phyloP scores from a whole-genome alignment of 35 echinoderm and acorn worm species.

The Strongylocentrotus purpuratus region DNA sequence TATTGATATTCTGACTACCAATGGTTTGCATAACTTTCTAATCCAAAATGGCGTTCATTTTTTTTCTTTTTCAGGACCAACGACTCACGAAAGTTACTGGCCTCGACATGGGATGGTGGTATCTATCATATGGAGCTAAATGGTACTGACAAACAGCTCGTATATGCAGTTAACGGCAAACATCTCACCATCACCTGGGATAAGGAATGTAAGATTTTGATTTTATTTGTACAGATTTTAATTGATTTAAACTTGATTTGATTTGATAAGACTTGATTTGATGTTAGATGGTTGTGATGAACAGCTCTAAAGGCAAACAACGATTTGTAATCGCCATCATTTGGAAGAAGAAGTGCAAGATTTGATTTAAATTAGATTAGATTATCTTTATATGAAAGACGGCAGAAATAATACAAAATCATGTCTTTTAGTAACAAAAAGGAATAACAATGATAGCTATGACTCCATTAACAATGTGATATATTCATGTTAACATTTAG shows the following conservation, averaged over 20 bases:
- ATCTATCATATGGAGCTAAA: not conserved
- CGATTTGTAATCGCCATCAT: too few relatives aligned
- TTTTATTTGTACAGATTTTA: too few relatives aligned
- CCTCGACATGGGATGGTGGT: not conserved
- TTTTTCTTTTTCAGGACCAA: not conserved
- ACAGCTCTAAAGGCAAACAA: too few relatives aligned
- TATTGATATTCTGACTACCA: not conserved
- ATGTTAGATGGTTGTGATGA: too few relatives aligned
- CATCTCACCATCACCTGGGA: not conserved
- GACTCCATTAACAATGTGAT: not conserved
- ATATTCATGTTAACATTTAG: not conserved
- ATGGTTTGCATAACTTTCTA: not conserved
- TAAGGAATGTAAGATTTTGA: not conserved
- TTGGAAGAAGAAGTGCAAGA: too few relatives aligned
- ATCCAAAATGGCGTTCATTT: not conserved
- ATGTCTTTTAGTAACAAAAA: not conserved
- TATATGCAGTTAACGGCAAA: not conserved
- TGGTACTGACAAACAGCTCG: not conserved
- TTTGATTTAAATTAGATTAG: too few relatives aligned
- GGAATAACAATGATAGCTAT: not conserved
- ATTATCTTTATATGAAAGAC: too few relatives aligned
- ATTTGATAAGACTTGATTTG: not conserved
- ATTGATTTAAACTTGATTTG: too few relatives aligned
- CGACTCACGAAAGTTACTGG: not conserved
- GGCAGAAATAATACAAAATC: too few relatives aligned